phyloP scores from a whole-genome alignment of 2,113 vertebrate genomes.

The Elephantulus edwardii region DNA sequence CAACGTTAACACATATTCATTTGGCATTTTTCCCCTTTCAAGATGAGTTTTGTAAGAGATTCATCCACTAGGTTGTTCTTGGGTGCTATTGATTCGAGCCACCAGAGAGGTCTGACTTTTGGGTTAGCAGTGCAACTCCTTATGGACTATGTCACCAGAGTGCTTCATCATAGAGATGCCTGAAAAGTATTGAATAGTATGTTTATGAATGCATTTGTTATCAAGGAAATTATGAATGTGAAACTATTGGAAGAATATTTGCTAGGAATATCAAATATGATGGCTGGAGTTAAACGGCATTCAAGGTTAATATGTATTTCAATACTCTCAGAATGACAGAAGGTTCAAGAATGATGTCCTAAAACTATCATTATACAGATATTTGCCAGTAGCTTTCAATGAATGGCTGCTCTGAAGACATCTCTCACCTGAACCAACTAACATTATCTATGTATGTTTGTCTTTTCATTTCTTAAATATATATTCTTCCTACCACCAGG shows the following conservation, averaged over 20 bases:
- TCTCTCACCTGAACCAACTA: neutral
- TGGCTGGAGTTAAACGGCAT: neutral
- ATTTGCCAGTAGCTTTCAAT: neutral
- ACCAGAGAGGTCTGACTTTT: no score
- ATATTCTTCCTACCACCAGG: neutral
- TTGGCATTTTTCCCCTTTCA: neutral
- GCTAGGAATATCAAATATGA: neutral
- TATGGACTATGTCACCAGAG: no score
- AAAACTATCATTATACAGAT: neutral
- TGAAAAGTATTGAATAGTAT: neutral
- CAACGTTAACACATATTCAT: constrained; percentile 19
- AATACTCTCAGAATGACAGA: neutral
- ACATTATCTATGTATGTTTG: neutral
- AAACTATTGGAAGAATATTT: neutral
- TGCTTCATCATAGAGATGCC: neutral
- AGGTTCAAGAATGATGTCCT: neutral
- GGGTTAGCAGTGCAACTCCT: no score
- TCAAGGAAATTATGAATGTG: constrained; percentile 5
- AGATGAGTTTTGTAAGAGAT: neutral
- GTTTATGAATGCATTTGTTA: constrained; percentile 11
- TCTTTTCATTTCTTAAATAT: neutral
- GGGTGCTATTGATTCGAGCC: no score
- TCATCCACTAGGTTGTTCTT: no score
- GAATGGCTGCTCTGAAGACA: neutral
- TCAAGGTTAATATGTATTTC: constrained; percentile 9